Evolutionary conservation across 2,888 invertebrate genomes (phyloP), one percentile per base, ranked within the genome.

Genomic region (Thereva unica): DNA sequence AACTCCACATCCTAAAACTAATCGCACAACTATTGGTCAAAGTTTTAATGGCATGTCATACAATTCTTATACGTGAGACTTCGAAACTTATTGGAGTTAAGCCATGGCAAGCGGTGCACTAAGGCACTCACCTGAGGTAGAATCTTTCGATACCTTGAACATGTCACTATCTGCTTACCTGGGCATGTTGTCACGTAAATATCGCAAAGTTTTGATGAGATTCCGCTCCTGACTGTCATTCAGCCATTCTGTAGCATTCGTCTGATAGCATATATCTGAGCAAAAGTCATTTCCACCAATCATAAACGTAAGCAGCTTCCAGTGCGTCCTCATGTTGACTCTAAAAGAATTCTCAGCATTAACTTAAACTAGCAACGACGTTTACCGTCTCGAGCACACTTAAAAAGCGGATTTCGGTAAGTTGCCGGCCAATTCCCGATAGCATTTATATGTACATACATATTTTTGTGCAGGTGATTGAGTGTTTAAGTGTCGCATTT

Each of bases 221-320:
- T 84, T 79, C 59, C 73, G 67, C 57, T 77, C 76, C 70, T 85
- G 84, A 8, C 76, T 75, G 41, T 80, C 73, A 3, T 84, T 70
- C 12, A 78, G 66, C 35, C 74, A 73, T 71, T 79, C 75, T 69
- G 78, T 76, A 1, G 78, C 75, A 54, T 82, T 75, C 6, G 78
- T 70, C n/a, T 72, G 59, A 66, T 76, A 82, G 71, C 86, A 86
- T 40, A 84, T 74, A 45, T 84, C 80, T 3, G 73, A 52, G 71
- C 85, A 86, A 73, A 86, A 83, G 72, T 86, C 84, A 73, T 86
- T 86, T 4, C 80, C 73, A 12, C 85, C 70, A 47, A 87, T 83
- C 76, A 85, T 82, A 1, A 87, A 73, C 0, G 84, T 84, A 23
- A 88, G 77, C 47, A 87, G 72, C 77, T 87, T 88, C 87, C 87